These are phyloP conservation scores for Atta cephalotes DNA, from an alignment of 1,140 invertebrate genomes.

Conservation along the genomic window DNA sequence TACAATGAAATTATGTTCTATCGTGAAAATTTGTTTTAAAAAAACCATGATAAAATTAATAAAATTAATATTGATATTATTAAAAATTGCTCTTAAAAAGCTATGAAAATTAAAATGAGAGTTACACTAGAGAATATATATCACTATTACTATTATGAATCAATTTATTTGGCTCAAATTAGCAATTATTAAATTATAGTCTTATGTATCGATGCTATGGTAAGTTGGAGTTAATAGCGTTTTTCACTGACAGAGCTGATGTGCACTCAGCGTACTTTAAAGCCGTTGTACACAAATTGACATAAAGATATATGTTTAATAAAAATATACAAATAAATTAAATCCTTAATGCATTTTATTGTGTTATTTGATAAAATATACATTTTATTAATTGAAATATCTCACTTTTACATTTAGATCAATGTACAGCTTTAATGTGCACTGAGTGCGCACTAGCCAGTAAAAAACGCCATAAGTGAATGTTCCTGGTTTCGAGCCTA, in stretches of 20 bases:
- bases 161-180: neutral
- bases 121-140: neutral
- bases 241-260: no score
- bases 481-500: constrained; percentile 16
- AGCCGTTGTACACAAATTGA: no score
- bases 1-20: constrained; percentile 8
- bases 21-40: neutral
- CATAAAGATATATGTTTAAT: no score
- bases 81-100: neutral
- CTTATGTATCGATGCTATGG: neutral
- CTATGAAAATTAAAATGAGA: neutral
- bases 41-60: neutral
- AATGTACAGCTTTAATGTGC: no score
- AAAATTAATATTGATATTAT: neutral
- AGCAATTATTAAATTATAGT: neutral
- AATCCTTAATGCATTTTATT: no score
- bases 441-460: no score
- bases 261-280: no score
- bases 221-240: neutral
- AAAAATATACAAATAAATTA: no score
- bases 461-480: no score
- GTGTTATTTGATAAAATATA: no score
- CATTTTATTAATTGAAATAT: no score
- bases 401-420: no score
- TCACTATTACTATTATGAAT: neutral